A percentile compares a stretch with the other conserved stretches of the same genome.
Conservation (phyloP, 35 echinoderm and acorn worm genomes). For the Diadema setosum region DNA sequence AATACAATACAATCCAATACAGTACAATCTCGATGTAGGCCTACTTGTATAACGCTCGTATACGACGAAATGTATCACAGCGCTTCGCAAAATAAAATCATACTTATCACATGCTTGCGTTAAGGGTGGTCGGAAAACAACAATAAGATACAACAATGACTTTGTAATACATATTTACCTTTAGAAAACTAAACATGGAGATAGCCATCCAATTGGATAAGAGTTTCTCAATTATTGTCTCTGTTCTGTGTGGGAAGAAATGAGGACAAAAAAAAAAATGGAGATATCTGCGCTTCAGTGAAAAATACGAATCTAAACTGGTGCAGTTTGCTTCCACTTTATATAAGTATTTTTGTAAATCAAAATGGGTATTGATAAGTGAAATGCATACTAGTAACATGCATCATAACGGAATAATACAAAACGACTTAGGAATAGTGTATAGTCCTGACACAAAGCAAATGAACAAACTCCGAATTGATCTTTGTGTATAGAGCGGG, state of each 20-base stretch:
- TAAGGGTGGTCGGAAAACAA: background rate
- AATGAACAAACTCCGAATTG: too few species aligned
- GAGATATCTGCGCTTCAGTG: too few species aligned
- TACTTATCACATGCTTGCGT: background rate
- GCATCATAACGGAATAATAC: too few species aligned
- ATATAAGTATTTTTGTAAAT: too few species aligned
- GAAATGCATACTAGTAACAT: too few species aligned
- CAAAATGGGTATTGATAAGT: too few species aligned
- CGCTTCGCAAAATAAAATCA: background rate
- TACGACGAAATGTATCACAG: background rate
- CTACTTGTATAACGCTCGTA: background rate
- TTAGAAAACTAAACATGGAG: conserved; percentile 74
- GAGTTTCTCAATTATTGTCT: conserved; percentile 83
- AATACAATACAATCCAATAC: background rate
- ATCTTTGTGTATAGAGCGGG: too few species aligned
- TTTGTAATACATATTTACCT: conserved; percentile 50
- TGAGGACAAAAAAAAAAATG: background rate
- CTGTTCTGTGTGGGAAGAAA: conserved; percentile 57
- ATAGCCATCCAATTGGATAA: conserved; percentile 86
- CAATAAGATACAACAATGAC: too few species aligned
- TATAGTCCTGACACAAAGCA: too few species aligned
- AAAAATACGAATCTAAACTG: too few species aligned
- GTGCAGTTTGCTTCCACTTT: too few species aligned
- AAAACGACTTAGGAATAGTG: too few species aligned
- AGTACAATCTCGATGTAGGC: background rate